A percentile compares a stretch with the other conserved stretches of the same genome.
phyloP scores from a whole-genome alignment of 2,888 invertebrate genomes.

The Drosophila sordidula region DNA sequence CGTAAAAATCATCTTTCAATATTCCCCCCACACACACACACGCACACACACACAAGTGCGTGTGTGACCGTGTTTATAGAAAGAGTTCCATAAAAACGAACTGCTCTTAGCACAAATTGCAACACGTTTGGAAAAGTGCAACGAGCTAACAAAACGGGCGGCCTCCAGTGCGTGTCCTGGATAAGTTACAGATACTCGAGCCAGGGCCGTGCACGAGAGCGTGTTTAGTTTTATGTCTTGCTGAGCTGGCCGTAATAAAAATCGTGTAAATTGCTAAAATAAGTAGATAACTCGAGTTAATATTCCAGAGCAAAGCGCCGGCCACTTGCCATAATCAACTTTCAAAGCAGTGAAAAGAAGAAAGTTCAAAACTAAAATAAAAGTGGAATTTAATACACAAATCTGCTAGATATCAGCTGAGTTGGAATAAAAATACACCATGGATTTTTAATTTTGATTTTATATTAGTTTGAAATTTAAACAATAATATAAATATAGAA shows the following conservation, averaged over 20 bases:
- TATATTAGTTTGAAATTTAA: too few relatives aligned
- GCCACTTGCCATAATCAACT: not conserved
- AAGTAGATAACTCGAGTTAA: conserved; percentile 35
- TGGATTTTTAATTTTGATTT: too few relatives aligned
- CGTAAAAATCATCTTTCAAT: conserved; percentile 78
- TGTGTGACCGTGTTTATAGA: conserved; percentile 15
- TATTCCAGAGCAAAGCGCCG: conserved; percentile 1
- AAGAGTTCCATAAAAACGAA: conserved; percentile 50
- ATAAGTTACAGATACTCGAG: conserved; percentile 45
- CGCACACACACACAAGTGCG: not conserved
- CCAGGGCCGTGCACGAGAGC: conserved; percentile 18
- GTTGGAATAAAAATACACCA: too few relatives aligned
- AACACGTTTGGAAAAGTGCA: conserved; percentile 70
- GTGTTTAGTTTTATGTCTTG: conserved; percentile 52
- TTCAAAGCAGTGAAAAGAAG: not conserved
- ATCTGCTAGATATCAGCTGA: not conserved
- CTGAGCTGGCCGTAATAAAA: conserved; percentile 39
- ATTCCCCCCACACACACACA: conserved; percentile 14
- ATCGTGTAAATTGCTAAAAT: conserved; percentile 34
- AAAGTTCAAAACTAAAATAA: not conserved
- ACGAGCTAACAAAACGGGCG: conserved; percentile 57
- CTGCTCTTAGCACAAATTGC: conserved; percentile 70
- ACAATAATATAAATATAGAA: too few relatives aligned
- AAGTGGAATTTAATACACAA: not conserved
- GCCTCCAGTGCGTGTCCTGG: conserved; percentile 48